Percentiles rank a stretch among this genome's conserved stretches.
Evolutionary conservation across 2,888 invertebrate genomes (phyloP).

Genomic region (Operophtera brumata): DNA sequence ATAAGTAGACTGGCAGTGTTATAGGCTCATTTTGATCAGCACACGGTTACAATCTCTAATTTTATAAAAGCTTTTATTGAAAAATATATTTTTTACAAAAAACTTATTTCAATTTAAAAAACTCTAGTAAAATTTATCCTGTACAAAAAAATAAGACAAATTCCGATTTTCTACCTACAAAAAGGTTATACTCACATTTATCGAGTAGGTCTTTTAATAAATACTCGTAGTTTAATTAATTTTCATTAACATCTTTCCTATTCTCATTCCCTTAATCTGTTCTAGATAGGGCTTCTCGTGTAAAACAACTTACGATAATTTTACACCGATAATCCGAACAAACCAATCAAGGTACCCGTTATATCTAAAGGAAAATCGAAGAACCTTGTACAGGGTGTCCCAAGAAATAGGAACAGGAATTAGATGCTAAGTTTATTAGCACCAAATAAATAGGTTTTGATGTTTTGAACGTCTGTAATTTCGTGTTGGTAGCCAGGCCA

Average conservation of each 20-base stretch:
- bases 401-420: too few species aligned
- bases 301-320: slow-evolving; percentile 35
- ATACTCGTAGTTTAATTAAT: slow-evolving; percentile 20
- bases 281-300: slow-evolving; percentile 29
- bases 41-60: too few species aligned
- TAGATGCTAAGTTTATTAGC: too few species aligned
- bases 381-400: slow-evolving; percentile 20
- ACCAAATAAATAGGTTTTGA: too few species aligned
- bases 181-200: not conserved
- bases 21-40: too few species aligned
- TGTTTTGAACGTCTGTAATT: too few species aligned
- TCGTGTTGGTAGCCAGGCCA: too few species aligned
- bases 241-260: slow-evolving; percentile 22
- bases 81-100: too few species aligned
- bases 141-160: not conserved
- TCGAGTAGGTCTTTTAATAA: not conserved
- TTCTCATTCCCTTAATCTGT: slow-evolving; percentile 19
- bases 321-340: slow-evolving; percentile 40
- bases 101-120: too few species aligned
- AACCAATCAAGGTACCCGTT: slow-evolving; percentile 48
- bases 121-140: too few species aligned
- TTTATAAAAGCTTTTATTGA: too few species aligned
- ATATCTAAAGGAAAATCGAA: slow-evolving; percentile 32
- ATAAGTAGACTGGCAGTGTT: too few species aligned
- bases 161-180: not conserved